Evolutionary conservation across 2,113 vertebrate genomes (phyloP).

Genomic region (Erinaceus europaeus): DNA sequence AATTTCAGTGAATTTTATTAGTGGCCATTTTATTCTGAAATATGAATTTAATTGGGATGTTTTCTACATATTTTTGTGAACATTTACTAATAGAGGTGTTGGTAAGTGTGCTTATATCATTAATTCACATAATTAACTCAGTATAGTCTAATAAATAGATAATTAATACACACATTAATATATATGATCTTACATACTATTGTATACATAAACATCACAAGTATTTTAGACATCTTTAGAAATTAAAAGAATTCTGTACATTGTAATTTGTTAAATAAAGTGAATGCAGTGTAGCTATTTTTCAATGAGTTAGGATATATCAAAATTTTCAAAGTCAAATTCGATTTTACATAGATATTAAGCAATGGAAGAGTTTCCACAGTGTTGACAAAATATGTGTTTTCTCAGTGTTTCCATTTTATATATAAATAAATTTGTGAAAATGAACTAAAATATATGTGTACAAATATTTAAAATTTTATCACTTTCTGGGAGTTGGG

Average conservation of each 20-base stretch:
- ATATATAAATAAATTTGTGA: no score
- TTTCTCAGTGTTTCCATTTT: neutral
- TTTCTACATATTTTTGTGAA: neutral
- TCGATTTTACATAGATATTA: neutral
- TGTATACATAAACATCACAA: no score
- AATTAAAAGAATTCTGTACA: neutral
- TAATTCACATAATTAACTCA: neutral
- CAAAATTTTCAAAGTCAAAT: neutral
- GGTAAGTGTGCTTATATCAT: neutral
- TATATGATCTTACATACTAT: neutral
- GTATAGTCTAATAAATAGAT: neutral
- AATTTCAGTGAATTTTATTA: neutral
- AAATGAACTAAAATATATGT: no score
- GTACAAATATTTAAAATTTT: no score
- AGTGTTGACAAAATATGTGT: neutral
- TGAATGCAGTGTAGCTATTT: neutral
- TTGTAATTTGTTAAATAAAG: neutral
- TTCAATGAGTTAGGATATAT: neutral
- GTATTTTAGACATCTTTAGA: no score
- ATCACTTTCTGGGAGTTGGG: no score
- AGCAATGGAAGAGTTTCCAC: neutral
- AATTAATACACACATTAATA: neutral
- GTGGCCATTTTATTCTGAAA: neutral
- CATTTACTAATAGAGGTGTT: neutral
- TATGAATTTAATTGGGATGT: neutral